Evolutionary conservation across 2,888 invertebrate species (phyloP), one percentile per base, ranked within the genome.

Genomic region (Stenoptilia bipunctidactyla): DNA sequence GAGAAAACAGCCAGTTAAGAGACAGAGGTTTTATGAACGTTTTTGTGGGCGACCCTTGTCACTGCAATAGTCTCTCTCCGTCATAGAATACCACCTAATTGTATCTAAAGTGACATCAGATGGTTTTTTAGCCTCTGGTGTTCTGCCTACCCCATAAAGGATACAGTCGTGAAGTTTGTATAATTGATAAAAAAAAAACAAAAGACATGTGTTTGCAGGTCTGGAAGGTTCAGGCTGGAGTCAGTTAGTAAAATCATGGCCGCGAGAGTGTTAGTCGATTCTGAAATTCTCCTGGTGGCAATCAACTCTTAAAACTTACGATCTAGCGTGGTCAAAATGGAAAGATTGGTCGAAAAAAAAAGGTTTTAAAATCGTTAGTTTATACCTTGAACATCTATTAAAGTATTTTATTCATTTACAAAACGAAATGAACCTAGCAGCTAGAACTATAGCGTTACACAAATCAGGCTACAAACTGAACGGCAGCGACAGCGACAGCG

Each of bases 361-460:
- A 9, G 27, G 36, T 13, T 5, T 34, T 9, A 2, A 9, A 9
- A 8, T 15, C 3, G 15, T 40, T 12, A 36, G 42, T 13, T 42
- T 42, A 4, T 30, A 15, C 12, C 39, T 42, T 1, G 1, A 27
- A 12, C 34, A 46, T n/a, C 5, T 48, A 10, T 46, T 44, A 3
- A 39, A 15, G 34, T 45, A 39, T 27, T 13, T 46, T 1, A 39
- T 27, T 13, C 38, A 36, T 14, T 36, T 48, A 2, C 15, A 44
- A 30, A 13, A 34, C n/a, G 34, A 20, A 3, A 41, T 37, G 36
- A 49, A 43, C 10, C 27, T 55, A 25, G 37, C 52, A 1, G 43
- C 50, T 0, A 34, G 39, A 14, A 52, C 54, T 1, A 46, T 56
- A 14, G 45, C 42, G 6, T 38, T 55, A 10, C 53, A 51, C 36